Evolutionary conservation across 2,888 invertebrate genomes (phyloP), one percentile per base, ranked within the genome.

Genomic region (Ochropleura leucogaster): DNA sequence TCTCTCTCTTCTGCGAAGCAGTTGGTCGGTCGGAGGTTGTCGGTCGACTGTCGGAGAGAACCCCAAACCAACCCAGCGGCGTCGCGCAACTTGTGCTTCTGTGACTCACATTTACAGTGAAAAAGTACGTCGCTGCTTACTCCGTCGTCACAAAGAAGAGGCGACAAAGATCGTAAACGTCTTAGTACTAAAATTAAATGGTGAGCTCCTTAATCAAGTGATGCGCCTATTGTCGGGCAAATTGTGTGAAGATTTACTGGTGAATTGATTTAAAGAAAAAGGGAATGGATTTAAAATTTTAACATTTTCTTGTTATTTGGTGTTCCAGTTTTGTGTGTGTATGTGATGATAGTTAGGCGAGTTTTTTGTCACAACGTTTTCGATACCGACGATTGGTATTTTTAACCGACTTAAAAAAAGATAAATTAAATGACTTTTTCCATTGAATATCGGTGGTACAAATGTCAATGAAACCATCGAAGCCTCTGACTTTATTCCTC

Each of bases 141-240:
- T 88, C 87, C 88, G 88, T 89, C 87, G 88, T 89, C 89, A 93
- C 92, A 93, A 94, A 94, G 90, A 85, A 74, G 86, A 91, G 90
- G 92, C 91, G 93, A 93, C 94, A 92, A 90, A 89, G 90, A 90
- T 91, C 91, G 92, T 94, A 91, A 93, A 93, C 90, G 92, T 85
- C 91, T 89, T 73, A 87, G 80, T 84, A 86, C 91, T 93, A 92
- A 93, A 93, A 90, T 92, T 92, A 93, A 90, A 91, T 86, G 81
- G 85, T 80, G 87, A 87, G 86, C 88, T 87, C 88, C 88, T 90
- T 84, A 90, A 92, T 92, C 89, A 90, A 83, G 75, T 79, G 74
- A 68, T 59, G 75, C 49, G 76, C 46, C 66, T 67, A 72, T 77
- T 79, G 78, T 65, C 59, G 47, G 63, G 72, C 72, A 79, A 80